phyloP scores from a whole-genome alignment of 64 coral and sea anemone genomes.

The Stichodactyla helianthus region DNA sequence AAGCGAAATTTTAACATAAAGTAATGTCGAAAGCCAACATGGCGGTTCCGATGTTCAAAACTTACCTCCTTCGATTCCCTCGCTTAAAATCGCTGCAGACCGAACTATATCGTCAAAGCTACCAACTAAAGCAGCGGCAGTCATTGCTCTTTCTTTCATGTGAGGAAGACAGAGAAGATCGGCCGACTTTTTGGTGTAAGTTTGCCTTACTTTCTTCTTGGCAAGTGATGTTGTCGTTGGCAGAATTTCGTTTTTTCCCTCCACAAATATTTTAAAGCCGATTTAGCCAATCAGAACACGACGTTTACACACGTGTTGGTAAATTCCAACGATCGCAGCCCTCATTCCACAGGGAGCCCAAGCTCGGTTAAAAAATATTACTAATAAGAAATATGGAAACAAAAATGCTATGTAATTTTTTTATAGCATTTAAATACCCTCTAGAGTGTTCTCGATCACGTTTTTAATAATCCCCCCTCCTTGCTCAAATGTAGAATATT shows the following conservation, averaged over 20 bases:
- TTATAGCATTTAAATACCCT: no score
- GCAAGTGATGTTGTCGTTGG: slow-evolving; percentile 51
- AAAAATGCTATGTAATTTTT: no score
- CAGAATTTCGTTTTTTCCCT: slow-evolving; percentile 92
- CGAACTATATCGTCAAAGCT: slow-evolving; percentile 87
- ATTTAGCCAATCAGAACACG: slow-evolving; percentile 63
- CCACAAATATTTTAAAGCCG: slow-evolving; percentile 80
- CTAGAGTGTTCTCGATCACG: no score
- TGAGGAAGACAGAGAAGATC: slow-evolving; percentile 1
- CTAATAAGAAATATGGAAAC: no score
- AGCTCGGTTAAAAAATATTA: no score
- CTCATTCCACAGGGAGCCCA: no score
- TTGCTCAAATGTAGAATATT: no score
- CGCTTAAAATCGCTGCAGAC: slow-evolving; percentile 68
- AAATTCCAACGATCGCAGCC: neutral
- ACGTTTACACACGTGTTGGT: slow-evolving; percentile 55
- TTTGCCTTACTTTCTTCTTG: neutral
- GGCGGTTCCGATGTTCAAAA: neutral
- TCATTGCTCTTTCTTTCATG: slow-evolving; percentile 49
- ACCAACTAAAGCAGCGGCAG: slow-evolving; percentile 73
- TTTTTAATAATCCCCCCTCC: no score
- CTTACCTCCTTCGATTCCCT: slow-evolving; percentile 93
- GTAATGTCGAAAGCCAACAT: neutral
- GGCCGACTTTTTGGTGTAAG: neutral
- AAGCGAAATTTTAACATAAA: neutral